Conservation (phyloP, 1,140 invertebrate genomes). For the Drosophila kanapiae region DNA sequence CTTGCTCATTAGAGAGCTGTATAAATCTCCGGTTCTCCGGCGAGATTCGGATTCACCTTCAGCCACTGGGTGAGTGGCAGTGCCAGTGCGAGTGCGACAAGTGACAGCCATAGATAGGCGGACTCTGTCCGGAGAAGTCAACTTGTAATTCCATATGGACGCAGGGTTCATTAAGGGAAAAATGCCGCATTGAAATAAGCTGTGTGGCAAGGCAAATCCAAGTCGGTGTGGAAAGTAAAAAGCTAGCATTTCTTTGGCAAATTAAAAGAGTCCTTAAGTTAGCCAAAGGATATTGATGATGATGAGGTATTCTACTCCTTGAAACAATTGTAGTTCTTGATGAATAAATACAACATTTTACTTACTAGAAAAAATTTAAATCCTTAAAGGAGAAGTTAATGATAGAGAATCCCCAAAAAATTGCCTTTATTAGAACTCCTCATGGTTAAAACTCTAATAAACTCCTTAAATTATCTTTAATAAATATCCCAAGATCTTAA, state of each 20-base stretch:
- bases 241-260: background rate
- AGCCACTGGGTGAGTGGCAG: slow-evolving; percentile 14
- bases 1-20: slow-evolving; percentile 57
- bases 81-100: slow-evolving; percentile 17
- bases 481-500: background rate
- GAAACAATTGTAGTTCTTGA: no score
- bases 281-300: background rate
- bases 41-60: slow-evolving; percentile 52
- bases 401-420: no score
- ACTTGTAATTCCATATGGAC: slow-evolving; percentile 38
- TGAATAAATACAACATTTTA: background rate
- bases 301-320: no score
- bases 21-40: slow-evolving; percentile 19
- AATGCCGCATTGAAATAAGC: background rate
- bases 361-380: no score
- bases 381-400: no score
- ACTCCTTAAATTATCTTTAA: background rate
- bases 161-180: slow-evolving; percentile 8
- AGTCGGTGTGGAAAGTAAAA: no score
- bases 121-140: slow-evolving; percentile 9
- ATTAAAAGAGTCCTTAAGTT: background rate
- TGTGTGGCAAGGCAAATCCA: no score
- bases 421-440: background rate
- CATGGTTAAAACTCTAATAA: background rate
- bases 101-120: slow-evolving; percentile 33